Base-by-base conservation (phyloP, 2,888 invertebrate species). In the Napeogenes inachia region DNA sequence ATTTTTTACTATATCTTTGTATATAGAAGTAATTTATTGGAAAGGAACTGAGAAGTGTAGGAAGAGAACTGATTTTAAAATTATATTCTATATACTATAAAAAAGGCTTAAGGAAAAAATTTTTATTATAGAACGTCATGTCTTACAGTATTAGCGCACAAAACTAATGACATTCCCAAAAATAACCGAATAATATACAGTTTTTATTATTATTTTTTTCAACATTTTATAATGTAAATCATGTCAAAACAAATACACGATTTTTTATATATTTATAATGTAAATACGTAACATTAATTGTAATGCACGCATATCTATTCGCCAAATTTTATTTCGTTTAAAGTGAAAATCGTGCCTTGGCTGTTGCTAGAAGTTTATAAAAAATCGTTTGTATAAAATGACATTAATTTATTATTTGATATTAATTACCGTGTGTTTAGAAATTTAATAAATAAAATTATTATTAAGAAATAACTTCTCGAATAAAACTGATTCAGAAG, bases 331-430 rank as follows among this genome's bases (percentile, higher is more conserved):
- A 30, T 38, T 60, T 61, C 30, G 10, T 4, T 56, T 42, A 13
- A 62, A 38, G 47, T 50, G 53, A 47, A 57, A 46, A 60, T 45
- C 59, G 72, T 71, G 72, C 72, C 72, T 72, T 72, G 67, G 21
- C 58, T 60, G 58, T 69, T 64, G 66, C 21, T 46, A 30, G 38
- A 58, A 45, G 32, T 46, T 45, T 45, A 21, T 21, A 1, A 45
- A 50, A 58, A 58, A 55, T 47, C 21, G 21, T 21, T 21, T 61
- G n/a, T 62, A 42, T 35, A 53, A 32, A 54, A 50, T 46, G 45
- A 60, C 46, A 38, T 55, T 12, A 47, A 42, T 10, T 42, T 42
- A 42, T 42, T 42, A 42, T 42, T 42, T 42, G 42, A 12, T 42
- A 42, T 42, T 42, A 10, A 42, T 42, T 42, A 42, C 35, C 21